A percentile compares a stretch with the other conserved stretches of the same genome.
Evolutionary conservation across 1,140 invertebrate species (phyloP).

Genomic region (Pseudomyrmex dendroicus): DNA sequence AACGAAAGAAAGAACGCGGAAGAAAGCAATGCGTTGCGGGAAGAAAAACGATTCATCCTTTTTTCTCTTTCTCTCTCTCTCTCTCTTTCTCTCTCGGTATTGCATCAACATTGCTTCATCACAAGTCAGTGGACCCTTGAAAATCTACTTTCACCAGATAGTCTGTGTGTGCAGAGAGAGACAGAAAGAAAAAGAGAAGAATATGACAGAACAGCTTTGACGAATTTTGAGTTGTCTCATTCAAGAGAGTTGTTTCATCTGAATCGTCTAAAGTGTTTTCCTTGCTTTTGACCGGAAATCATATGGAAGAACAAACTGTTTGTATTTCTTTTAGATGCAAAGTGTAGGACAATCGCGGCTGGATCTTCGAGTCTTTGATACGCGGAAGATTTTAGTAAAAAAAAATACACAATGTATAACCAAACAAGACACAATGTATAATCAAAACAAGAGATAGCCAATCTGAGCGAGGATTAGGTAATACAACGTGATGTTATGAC

Average conservation of each 20-base stretch:
- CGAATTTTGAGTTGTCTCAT: not conserved
- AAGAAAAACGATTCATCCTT: not conserved
- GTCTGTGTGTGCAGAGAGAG: not conserved
- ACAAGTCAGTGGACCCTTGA: not conserved
- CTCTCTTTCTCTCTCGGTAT: not conserved
- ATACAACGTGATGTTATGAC: no score
- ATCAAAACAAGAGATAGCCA: no score
- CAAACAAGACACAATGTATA: no score
- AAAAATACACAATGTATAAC: no score
- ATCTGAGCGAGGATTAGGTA: no score
- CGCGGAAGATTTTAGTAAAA: no score
- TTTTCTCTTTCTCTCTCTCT: not conserved
- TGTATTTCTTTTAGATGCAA: no score
- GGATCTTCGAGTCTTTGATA: no score
- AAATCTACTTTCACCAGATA: conserved; percentile 25
- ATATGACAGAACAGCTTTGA: not conserved
- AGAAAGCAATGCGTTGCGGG: not conserved
- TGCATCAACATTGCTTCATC: conserved; percentile 22
- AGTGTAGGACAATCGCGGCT: no score
- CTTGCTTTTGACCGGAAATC: not conserved
- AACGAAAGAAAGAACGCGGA: not conserved
- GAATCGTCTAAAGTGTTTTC: not conserved
- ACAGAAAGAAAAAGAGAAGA: not conserved
- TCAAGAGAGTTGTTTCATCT: not conserved
- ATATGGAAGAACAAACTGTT: no score